Percentiles rank a stretch among this genome's conserved stretches.
Conservation (phyloP, 92 coral and sea anemone species). For the Zoanthus gigantus region DNA sequence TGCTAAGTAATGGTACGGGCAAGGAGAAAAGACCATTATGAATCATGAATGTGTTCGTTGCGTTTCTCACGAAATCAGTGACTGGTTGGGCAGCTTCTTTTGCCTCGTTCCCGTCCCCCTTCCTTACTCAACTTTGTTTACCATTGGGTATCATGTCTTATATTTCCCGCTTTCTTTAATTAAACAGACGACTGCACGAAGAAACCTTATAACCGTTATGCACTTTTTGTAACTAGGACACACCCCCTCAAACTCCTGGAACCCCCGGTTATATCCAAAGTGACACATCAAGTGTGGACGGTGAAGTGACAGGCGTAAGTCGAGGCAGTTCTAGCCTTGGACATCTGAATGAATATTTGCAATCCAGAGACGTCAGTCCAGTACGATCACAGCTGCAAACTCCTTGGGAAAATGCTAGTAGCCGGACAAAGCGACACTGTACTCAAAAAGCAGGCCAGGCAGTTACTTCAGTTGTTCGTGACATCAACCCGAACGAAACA, state of each 20-base stretch:
- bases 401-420: slow-evolving; percentile 47
- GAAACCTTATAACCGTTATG: slow-evolving; percentile 23
- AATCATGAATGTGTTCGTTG: slow-evolving; percentile 23
- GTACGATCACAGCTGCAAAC: slow-evolving; percentile 48
- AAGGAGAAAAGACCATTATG: slow-evolving; percentile 38
- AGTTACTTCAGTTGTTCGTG: slow-evolving; percentile 53
- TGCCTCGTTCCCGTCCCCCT: slow-evolving; percentile 27
- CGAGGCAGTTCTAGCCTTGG: slow-evolving; percentile 39
- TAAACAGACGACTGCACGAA: slow-evolving; percentile 37
- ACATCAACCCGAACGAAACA: slow-evolving; percentile 56
- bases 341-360: slow-evolving; percentile 44
- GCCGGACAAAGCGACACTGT: slow-evolving; percentile 47
- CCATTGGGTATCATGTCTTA: slow-evolving; percentile 24
- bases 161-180: slow-evolving; percentile 30
- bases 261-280: slow-evolving; percentile 45
- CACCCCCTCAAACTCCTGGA: slow-evolving; percentile 53
- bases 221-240: slow-evolving; percentile 42
- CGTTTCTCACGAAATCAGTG: slow-evolving; percentile 32
- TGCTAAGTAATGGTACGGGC: slow-evolving; percentile 32
- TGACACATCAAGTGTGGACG: slow-evolving; percentile 38
- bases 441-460: slow-evolving; percentile 55
- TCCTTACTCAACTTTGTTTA: slow-evolving; percentile 35
- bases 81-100: slow-evolving; percentile 32
- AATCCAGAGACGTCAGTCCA: slow-evolving; percentile 39
- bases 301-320: slow-evolving; percentile 34